Evolutionary conservation across 2,113 vertebrate genomes (phyloP), one percentile per base, ranked within the genome.

Genomic region (Xenopus borealis): DNA sequence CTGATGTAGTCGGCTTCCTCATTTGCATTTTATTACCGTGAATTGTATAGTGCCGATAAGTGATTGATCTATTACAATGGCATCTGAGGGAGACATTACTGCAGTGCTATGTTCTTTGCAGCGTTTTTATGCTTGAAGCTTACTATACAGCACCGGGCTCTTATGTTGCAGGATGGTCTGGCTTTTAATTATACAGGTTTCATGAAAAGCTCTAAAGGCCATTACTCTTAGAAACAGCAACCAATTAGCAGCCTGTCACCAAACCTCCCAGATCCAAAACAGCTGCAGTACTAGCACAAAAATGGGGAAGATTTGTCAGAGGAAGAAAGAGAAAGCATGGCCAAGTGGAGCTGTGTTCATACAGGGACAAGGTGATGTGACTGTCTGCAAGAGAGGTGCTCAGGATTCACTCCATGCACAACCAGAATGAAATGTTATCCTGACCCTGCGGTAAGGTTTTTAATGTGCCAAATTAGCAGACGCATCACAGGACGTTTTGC

Each of bases 221-320:
- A 75, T 75, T 68, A 66, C 64, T 75, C 55, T 75, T 68, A 59
- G 64, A 75, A 72, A 68, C 55, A 33, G 72, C 55, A 66, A 55
- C 72, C 72, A 75, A 75, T 68, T 75, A 75, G 64, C 72, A 61
- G 72, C 14, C 52, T 75, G 52, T 55, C 72, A 68, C 44, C 53
- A 62, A 75, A n/a, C 72, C 72, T 68, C 57, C 55, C 44, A 20
- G 44, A 65, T 67, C 20, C 44, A 8, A 61, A 75, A 52, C 72
- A 75, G 65, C 45, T 75, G 65, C 72, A 47, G 27, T 27, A 68
- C 53, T 33, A 50, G 72, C 65, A 68, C 53, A 75, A 57, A 59
- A 46, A 50, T 62, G 40, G 55, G 44, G 44, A 55, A 62, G 20
- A 63, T 72, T 64, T 64, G 40, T 72, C 45, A 72, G 13, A 75